Conservation (phyloP, 2,113 vertebrate genomes). For the Cygnus atratus region DNA sequence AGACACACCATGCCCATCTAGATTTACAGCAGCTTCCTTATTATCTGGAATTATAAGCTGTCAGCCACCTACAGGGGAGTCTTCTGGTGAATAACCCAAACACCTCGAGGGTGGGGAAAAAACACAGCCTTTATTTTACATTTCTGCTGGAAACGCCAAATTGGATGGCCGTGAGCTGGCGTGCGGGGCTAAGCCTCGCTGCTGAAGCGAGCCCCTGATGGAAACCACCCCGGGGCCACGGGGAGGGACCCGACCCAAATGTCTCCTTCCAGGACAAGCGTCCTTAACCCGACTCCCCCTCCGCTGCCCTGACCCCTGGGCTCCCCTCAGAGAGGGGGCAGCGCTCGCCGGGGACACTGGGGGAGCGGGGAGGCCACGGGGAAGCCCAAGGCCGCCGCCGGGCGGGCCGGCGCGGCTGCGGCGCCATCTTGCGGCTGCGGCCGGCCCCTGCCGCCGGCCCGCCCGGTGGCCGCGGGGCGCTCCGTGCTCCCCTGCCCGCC, state of each 20-base stretch:
- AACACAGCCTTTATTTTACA: neutral
- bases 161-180: too few relatives aligned
- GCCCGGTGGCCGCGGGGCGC: too few relatives aligned
- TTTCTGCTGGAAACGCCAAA: neutral
- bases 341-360: neutral
- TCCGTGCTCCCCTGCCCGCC: neutral
- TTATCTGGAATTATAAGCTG: too few relatives aligned
- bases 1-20: neutral
- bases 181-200: neutral
- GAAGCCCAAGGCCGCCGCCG: neutral
- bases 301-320: neutral
- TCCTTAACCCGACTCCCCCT: neutral
- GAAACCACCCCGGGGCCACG: neutral
- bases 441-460: neutral
- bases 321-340: neutral
- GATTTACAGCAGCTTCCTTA: neutral
- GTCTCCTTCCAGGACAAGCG: neutral
- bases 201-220: neutral
- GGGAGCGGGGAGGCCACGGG: too few relatives aligned
- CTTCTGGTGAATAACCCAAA: neutral
- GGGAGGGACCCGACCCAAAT: neutral
- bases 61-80: neutral
- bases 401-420: neutral
- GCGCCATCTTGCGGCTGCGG: constrained; percentile 60
- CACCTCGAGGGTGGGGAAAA: rapidly evolving